phyloP scores from a whole-genome alignment of 2,797 vertebrate genomes.

The Simalia tracyae region DNA sequence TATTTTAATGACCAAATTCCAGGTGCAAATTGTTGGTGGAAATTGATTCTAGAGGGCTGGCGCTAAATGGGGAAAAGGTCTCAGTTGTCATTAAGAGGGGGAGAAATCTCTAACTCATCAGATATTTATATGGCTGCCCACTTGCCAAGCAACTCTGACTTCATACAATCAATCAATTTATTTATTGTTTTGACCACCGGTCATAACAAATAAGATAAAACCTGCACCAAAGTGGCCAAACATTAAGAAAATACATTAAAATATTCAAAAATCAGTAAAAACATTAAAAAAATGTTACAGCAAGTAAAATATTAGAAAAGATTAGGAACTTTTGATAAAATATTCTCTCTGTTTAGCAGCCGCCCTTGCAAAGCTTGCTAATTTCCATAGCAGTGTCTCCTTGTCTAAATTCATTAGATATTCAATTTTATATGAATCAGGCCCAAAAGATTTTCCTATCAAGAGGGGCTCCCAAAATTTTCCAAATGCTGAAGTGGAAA shows the following conservation, averaged over 20 bases:
- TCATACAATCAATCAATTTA: background rate
- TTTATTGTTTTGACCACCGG: background rate
- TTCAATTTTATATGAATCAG: background rate
- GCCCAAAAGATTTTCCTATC: background rate
- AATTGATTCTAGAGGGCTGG: background rate
- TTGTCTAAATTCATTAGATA: background rate
- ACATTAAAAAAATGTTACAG: no score
- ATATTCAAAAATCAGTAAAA: background rate
- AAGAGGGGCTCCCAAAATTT: background rate
- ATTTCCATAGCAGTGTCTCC: background rate
- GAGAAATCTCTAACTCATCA: background rate
- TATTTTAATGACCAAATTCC: background rate
- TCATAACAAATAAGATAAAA: background rate
- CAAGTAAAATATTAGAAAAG: no score
- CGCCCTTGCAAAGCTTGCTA: background rate
- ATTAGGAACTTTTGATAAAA: no score
- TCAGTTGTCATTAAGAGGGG: background rate
- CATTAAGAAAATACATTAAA: background rate
- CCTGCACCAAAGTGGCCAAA: background rate
- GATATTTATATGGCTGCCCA: background rate
- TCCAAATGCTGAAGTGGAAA: background rate
- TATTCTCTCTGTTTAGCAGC: no score
- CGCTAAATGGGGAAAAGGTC: rapidly evolving
- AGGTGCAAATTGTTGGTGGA: background rate
- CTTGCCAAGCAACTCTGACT: background rate